Conservation (phyloP, 1,140 invertebrate species). For the Bombus vancouverensis region DNA sequence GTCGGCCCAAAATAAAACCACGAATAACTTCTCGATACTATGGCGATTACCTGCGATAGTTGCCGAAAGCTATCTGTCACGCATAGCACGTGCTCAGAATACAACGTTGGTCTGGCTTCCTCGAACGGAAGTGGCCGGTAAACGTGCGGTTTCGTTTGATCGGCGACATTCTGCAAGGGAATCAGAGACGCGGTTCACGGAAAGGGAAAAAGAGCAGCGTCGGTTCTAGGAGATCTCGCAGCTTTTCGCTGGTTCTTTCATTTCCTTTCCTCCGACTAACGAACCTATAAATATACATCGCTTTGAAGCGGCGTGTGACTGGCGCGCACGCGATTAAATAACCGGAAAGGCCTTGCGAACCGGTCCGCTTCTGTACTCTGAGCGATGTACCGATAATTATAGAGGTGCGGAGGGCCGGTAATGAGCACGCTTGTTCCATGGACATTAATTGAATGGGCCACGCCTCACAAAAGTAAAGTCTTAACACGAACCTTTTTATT, state of each 20-base stretch:
- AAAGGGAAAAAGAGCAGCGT: constrained; percentile 24
- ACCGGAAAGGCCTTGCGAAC: constrained; percentile 64
- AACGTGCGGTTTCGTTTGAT: constrained; percentile 22
- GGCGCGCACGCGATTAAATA: constrained; percentile 65
- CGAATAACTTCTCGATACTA: not conserved
- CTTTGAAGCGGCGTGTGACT: constrained; percentile 71
- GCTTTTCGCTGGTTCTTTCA: constrained; percentile 52
- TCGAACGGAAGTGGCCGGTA: constrained; percentile 13
- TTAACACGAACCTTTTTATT: not conserved
- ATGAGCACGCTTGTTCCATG: constrained; percentile 38
- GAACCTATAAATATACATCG: constrained; percentile 77
- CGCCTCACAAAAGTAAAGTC: not conserved
- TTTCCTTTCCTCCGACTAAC: constrained; percentile 70
- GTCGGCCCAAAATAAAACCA: not conserved
- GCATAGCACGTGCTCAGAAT: too few species aligned
- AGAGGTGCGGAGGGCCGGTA: constrained; percentile 30
- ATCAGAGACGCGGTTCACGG: constrained; percentile 13
- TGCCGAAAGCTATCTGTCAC: too few species aligned
- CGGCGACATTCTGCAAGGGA: constrained; percentile 1
- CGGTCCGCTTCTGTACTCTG: constrained; percentile 54
- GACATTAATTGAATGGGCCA: constrained; percentile 35
- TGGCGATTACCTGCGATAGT: too few species aligned
- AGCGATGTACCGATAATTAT: constrained; percentile 71
- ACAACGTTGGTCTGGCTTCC: not conserved
- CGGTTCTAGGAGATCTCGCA: not conserved